Base-by-base conservation (phyloP, 2,797 vertebrate species). In the Eulemur albifrons region DNA sequence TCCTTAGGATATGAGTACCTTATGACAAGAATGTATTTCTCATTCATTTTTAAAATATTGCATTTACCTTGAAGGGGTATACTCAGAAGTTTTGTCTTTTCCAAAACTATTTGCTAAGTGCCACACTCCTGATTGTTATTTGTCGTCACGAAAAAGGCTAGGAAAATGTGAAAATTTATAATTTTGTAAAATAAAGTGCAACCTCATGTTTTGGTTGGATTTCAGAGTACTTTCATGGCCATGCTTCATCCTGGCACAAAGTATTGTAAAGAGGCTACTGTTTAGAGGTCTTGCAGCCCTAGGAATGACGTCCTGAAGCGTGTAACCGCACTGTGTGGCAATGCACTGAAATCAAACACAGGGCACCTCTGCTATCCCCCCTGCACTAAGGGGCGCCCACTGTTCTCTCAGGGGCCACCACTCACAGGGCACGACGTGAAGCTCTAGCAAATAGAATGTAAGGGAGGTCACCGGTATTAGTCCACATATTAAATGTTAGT, bases 181-280 rank as follows among this genome's bases (percentile, higher is more conserved):
- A 67, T 27, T 86, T 81, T 88, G 59, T 88, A 65, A 84, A 88
- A 76, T 75, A 63, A 81, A 82, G n/a, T 32, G 5, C 15, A 79
- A 76, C 54, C 35, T 38, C 32, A 10, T 14, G 30, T 52, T 88
- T 35, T 1, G 30, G 35, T 69, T 61, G 67, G 38, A 80, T 80
- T 95, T 91, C 45, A 61, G 32, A 75, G 70, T 77, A 35, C 67
- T 76, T 77, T 79, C 35, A 11, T 25, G 27, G 52, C 20, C 2
- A 0, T 48, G 50, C 10, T 48, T 83, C 45, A 52, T 9, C 40
- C 87, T 27, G 13, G 4, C 25, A 80, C 20, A 40, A 65, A 83
- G 70, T 43, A 32, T 43, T 59, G 20, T 65, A 32, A 32, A 81
- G 13, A 21, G 30, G 59, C 48, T 61, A 7, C 32, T 40, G 10